Base-by-base conservation (phyloP, 2,113 vertebrate species). In the Ictidomys tridecemlineatus region DNA sequence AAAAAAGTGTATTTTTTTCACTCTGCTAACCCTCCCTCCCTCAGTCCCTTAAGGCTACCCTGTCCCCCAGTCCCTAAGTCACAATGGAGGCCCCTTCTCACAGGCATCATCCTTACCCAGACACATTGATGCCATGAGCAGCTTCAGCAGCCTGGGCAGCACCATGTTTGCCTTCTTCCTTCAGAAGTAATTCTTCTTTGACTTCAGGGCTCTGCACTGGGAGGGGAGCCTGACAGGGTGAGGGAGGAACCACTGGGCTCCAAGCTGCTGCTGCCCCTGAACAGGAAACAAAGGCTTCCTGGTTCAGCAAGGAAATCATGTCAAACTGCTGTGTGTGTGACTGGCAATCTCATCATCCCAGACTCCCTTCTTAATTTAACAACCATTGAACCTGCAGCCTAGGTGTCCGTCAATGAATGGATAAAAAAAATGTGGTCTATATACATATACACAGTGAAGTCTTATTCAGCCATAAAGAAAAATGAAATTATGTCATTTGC, bases 251-350 rank as follows among this genome's bases (percentile, higher is more conserved):
- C 26, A 4, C 13, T 72, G 86, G 0, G 8, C 1, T 42, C 3
- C 63, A 42, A 4, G 78, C 20, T 30, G 56, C 12, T 42, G 34
- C n/a, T 85, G 18, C 26, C 37, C 30, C 11, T 22, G 26, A 56
- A 53, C 48, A 96, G 72, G 91, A 92, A 91, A 37, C n/a, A 45
- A 37, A 14, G 39, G 39, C 73, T 80, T 96, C 45, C 48, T 22
- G 30, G 65, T 51, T 6, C 22, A n/a, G 56, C 56, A 58, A 58
- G 56, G 56, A 58, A 58, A 24, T 77, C 78, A 37, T 8, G 1
- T 61, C 56, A 73, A 16, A 70, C 63, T 48, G 69, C 18, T 48
- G 20, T 34, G 5, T 28, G 8, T 28, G 34, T 39, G 48, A 1
- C 13, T 45, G 4, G 77, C 14, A n/a, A 17, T 80, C 32, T 28